Percentiles rank a stretch among this genome's conserved stretches.
Conservation (phyloP, 2,113 vertebrate species). For the Scopus umbretta region DNA sequence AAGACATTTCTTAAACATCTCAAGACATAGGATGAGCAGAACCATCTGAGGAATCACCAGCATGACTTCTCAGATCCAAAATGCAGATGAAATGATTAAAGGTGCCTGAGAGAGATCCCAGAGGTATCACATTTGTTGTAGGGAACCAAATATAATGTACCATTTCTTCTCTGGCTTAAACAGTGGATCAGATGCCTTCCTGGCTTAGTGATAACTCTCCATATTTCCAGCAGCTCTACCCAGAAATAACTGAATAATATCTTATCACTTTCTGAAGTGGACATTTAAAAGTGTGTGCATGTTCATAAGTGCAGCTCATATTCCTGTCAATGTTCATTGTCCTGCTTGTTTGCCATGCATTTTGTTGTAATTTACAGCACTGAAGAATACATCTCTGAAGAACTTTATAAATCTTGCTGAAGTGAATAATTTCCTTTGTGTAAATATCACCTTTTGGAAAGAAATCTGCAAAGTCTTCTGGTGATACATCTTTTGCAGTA, state of each 20-base stretch:
- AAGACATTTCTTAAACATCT: neutral
- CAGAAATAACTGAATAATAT: neutral
- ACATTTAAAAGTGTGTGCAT: neutral
- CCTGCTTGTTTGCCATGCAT: neutral
- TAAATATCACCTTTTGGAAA: conserved; percentile 22
- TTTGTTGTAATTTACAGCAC: conserved; percentile 27
- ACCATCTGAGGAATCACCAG: neutral
- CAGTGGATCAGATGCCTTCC: neutral
- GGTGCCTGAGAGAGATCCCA: neutral
- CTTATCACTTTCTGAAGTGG: neutral
- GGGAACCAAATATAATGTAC: neutral
- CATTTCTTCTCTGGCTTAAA: neutral
- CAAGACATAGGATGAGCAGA: neutral
- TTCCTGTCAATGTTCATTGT: neutral
- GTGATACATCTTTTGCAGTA: neutral
- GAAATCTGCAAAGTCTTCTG: conserved; percentile 19
- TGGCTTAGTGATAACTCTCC: neutral
- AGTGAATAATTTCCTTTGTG: conserved; percentile 3
- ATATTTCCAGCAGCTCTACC: neutral
- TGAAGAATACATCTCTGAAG: neutral
- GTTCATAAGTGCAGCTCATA: neutral
- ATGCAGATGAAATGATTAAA: neutral
- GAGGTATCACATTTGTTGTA: neutral
- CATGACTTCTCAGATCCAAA: neutral
- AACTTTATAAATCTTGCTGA: conserved; percentile 24